Evolutionary conservation across 2,113 vertebrate genomes (phyloP).

Genomic region (Chiloscyllium plagiosum): DNA sequence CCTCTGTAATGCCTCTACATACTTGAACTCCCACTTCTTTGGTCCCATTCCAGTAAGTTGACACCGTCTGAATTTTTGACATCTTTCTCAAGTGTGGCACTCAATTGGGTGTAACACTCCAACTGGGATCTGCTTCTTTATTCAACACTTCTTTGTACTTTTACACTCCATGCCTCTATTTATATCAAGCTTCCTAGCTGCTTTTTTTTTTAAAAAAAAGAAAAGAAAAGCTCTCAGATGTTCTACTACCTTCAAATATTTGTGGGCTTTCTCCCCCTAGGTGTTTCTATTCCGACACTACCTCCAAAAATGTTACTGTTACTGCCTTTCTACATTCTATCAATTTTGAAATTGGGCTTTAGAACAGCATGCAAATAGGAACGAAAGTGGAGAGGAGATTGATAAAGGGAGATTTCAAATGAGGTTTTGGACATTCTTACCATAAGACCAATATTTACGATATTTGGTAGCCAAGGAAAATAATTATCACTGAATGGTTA

Average conservation of each 20-base stretch:
- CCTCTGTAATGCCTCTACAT: too few species aligned
- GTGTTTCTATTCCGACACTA: neutral
- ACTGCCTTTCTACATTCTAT: neutral
- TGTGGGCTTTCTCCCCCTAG: neutral
- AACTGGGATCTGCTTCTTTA: too few species aligned
- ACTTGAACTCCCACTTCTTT: too few species aligned
- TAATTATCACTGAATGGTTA: neutral
- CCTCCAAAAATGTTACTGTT: neutral
- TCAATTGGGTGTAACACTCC: too few species aligned
- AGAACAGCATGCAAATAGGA: neutral
- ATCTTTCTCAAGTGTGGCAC: too few species aligned
- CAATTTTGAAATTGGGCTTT: neutral
- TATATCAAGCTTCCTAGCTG: neutral
- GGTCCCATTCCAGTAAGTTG: too few species aligned
- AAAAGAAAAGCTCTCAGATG: neutral
- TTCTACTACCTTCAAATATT: neutral
- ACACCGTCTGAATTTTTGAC: too few species aligned
- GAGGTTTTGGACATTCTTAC: neutral
- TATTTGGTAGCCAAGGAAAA: neutral
- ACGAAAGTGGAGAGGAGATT: neutral
- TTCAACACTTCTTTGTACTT: neutral
- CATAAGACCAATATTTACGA: neutral
- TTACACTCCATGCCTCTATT: neutral
- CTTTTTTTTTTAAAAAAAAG: neutral
- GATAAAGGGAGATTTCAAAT: neutral